Base-by-base conservation (phyloP, 2,888 invertebrate genomes). In the Phaedon cochleariae region DNA sequence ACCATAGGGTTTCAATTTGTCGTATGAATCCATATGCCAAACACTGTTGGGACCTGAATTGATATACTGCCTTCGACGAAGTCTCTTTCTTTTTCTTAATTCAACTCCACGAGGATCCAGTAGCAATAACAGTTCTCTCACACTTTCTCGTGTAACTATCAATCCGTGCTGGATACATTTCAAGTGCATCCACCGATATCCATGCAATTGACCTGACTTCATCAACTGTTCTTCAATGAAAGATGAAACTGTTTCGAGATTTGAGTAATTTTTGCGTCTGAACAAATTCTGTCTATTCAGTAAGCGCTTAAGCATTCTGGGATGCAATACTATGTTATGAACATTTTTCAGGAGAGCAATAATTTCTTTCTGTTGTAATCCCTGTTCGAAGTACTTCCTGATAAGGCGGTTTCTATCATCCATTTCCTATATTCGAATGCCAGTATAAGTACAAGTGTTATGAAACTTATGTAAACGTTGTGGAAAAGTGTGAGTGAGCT, bases 1-100 rank as follows among this genome's bases (percentile, higher is more conserved):
- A n/a, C n/a, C n/a, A n/a, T n/a, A n/a, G 49, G 64, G 69, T 64
- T 69, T 69, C 21, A 69, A 31, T 49, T 69, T 69, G 41, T 67
- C 67, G 58, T 67, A 69, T 20, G 45, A 60, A 54, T 69, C 67
- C 17, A 60, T 61, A 52, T 67, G 69, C 69, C 69, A 69, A 10
- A 67, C 18, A 58, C n/a, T 67, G 51, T 69, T 69, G 9, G 64
- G 66, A n/a, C 69, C 66, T 59, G 20, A 48, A 26, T 26, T 52
- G 18, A 22, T 1, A 29, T 68, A 69, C 45, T 52, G 59, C 48
- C 64, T 64, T 53, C 58, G 37, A 12, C 45, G 51, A 15, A 63
- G 45, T 46, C 52, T 34, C 29, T 20, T 17, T 59, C 58, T 20
- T 63, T 51, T 51, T 15, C 58, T 48, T 10, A 52, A 12, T 29